Base-by-base conservation (phyloP, 2,888 invertebrate species). In the Thecophora atra region DNA sequence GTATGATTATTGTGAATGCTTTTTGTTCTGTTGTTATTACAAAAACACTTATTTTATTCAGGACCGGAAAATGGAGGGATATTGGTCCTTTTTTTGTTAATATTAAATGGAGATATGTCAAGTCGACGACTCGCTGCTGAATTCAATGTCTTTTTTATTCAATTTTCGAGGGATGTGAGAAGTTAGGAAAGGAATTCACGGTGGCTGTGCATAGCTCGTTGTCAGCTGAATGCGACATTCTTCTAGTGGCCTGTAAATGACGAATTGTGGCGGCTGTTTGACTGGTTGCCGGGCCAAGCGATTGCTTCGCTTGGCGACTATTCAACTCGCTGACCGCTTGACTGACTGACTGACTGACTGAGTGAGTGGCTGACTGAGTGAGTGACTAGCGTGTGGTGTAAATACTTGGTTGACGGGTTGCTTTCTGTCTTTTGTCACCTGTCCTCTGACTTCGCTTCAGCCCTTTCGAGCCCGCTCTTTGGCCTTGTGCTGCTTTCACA, bases 201-300 rank as follows among this genome's bases (percentile, higher is more conserved):
- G 54, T 54, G n/a, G 4, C 51, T 51, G 51, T 56, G 21, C 28
- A 58, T 58, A 58, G 28, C 58, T 26, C 15, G 26, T 58, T 58
- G 28, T 24, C 26, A 24, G 28, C 21, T 54, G 6, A 4, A 8
- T 21, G 21, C 54, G 58, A 58, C 24, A 58, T 58, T 58, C 30
- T 30, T 30, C 58, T 58, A 58, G 15, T 58, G 58, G 11, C 58
- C 58, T 58, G 58, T 28, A 58, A 58, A 15, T 28, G 28, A 28
- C 58, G 28, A 58, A 58, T 58, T 24, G 13, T 15, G 28, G 7
- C 58, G 28, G 28, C 19, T 24, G 58, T 54, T 24, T 24, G 66
- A 51, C 51, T 51, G 26, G 19, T 21, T 51, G 51, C n/a, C n/a
- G n/a, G n/a, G n/a, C n/a, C n/a, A n/a, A n/a, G n/a, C n/a, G n/a